Evolutionary conservation across 1,140 invertebrate genomes (phyloP).

Genomic region (Coenobita brevimanus): DNA sequence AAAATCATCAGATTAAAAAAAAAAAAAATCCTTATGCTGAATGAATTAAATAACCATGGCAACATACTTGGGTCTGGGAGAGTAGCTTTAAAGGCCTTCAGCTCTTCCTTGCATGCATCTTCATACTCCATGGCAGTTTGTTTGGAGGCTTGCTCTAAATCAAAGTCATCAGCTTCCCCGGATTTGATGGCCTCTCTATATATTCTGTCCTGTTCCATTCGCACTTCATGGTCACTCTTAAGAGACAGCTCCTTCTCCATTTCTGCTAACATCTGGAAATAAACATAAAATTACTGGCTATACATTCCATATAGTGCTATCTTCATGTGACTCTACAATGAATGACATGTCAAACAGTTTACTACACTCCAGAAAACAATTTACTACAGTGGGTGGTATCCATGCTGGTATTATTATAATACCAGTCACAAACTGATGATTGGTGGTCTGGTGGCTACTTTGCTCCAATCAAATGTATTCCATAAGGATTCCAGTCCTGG

Average conservation of each 20-base stretch:
- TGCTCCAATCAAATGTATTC: too few relatives aligned
- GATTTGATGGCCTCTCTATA: conserved; percentile 31
- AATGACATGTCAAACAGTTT: too few relatives aligned
- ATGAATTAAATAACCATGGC: neutral
- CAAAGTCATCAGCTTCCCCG: conserved; percentile 76
- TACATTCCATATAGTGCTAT: too few relatives aligned
- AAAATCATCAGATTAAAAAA: too few relatives aligned
- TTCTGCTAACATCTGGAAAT: conserved; percentile 75
- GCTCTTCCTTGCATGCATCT: conserved; percentile 82
- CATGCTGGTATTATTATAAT: too few relatives aligned
- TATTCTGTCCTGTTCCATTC: conserved; percentile 78
- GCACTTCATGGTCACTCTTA: conserved; percentile 88
- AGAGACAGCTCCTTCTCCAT: conserved; percentile 86
- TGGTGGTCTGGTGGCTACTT: too few relatives aligned
- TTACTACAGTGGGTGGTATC: too few relatives aligned
- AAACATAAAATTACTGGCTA: neutral
- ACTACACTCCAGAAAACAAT: too few relatives aligned
- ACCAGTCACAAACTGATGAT: too few relatives aligned
- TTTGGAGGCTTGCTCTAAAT: conserved; percentile 79
- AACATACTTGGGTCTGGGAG: conserved; percentile 79
- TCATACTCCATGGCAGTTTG: conserved; percentile 87
- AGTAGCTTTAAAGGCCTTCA: conserved; percentile 81
- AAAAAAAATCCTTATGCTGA: too few relatives aligned
- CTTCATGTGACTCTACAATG: too few relatives aligned
- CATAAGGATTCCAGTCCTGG: too few relatives aligned